Conservation (phyloP, 1,140 invertebrate species). For the Gryon sp. region DNA sequence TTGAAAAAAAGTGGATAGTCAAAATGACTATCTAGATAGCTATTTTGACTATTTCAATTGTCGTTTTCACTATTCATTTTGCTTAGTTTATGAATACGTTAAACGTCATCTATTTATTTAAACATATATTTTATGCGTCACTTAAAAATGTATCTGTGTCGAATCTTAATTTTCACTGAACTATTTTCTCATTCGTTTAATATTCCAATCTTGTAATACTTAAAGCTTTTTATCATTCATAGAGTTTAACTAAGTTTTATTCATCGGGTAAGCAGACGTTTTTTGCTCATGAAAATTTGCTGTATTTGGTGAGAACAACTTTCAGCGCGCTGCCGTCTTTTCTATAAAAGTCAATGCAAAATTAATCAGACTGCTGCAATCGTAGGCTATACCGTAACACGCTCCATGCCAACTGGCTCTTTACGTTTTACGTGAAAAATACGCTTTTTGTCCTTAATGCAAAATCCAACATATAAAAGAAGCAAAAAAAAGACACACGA, state of each 20-base stretch:
- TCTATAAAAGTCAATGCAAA: slow-evolving; percentile 60
- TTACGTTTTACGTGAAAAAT: slow-evolving; percentile 40
- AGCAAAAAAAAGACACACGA: too few species aligned
- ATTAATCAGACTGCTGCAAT: slow-evolving; percentile 62
- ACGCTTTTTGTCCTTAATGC: slow-evolving; percentile 5
- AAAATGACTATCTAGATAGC: too few species aligned
- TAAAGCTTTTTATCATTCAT: slow-evolving; percentile 56
- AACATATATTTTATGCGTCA: too few species aligned
- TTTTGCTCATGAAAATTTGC: slow-evolving; percentile 50
- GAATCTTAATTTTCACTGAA: slow-evolving; percentile 21
- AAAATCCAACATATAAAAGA: too few species aligned
- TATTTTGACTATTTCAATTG: too few species aligned
- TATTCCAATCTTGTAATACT: slow-evolving; percentile 56
- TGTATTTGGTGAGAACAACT: slow-evolving; percentile 62
- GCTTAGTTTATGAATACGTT: too few species aligned
- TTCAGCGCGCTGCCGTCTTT: slow-evolving; percentile 45
- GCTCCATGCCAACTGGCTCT: slow-evolving; percentile 11
- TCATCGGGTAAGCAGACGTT: slow-evolving; percentile 40
- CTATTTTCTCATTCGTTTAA: slow-evolving; percentile 37
- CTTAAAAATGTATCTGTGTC: neutral
- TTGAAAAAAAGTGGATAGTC: too few species aligned
- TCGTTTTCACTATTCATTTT: too few species aligned
- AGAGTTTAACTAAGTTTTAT: slow-evolving; percentile 46
- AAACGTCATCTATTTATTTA: too few species aligned
- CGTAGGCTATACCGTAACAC: slow-evolving; percentile 26